Base-by-base conservation (phyloP, 2,888 invertebrate genomes). In the Catocala nupta region DNA sequence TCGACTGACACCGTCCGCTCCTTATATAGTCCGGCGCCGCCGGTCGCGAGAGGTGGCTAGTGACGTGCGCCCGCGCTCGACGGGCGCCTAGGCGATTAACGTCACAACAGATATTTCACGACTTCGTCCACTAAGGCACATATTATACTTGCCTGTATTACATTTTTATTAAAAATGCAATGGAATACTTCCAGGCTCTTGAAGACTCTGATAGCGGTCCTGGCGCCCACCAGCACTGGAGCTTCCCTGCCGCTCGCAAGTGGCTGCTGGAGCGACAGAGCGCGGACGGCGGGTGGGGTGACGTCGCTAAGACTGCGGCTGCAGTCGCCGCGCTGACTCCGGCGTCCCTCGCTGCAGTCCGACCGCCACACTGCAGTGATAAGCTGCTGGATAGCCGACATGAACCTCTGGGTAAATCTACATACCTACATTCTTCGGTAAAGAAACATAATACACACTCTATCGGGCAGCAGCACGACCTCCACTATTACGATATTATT, bases 241-340 rank as follows among this genome's bases (percentile, higher is more conserved):
- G 97, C 83, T 95, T 96, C 68, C 96, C 97, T 0, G 96, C 96
- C 0, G 97, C 98, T 0, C 95, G 97, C 11, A 95, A 95, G 67
- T 98, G 97, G 96, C 95, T 98, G 48, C 94, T 96, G 62, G 95
- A 95, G 75, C 95, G 96, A 12, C 98, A 98, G 88, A 95, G 95
- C 67, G 91, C 95, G 0, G 97, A 97, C 78, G 98, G 98, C 5
- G 97, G 97, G 0, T 98, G 97, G 95, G 96, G 96, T 0, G 95
- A 95, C 75, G 95, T 97, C 2, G 96, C 96, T 1, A 93, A 96
- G 48, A 97, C 97, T 0, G 97, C 97, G 0, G 97, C 97, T 64
- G 97, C 97, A 0, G 95, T 97, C 0, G 94, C 98, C n/a, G 97
- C 97, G 0, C 92, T 98, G 8, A 96, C 96, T 0, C 96, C 96